These are phyloP conservation scores for Zophobas morio DNA, from an alignment of 1,140 invertebrate species.

Conservation along the genomic window DNA sequence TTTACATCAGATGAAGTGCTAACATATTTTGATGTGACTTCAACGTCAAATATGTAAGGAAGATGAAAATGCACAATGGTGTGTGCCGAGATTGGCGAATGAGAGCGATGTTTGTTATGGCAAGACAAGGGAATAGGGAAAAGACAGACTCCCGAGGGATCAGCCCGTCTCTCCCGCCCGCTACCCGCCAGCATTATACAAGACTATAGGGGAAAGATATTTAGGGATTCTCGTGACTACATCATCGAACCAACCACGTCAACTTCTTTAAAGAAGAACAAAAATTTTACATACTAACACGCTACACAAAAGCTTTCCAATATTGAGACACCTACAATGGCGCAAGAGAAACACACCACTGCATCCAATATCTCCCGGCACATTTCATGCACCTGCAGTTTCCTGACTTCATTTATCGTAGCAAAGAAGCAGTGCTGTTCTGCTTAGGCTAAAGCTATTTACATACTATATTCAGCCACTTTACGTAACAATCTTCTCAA, in stretches of 20 bases:
- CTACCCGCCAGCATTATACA: constrained; percentile 59
- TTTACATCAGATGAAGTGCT: constrained; percentile 57
- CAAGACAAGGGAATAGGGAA: constrained; percentile 61
- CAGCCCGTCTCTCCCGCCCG: constrained; percentile 64
- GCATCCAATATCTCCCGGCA: constrained; percentile 1
- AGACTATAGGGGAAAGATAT: constrained; percentile 60
- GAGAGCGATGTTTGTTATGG: constrained; percentile 61
- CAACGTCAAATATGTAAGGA: constrained; percentile 53
- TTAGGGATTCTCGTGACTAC: constrained; percentile 62
- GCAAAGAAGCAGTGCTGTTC: not conserved
- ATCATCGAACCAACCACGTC: constrained; percentile 59
- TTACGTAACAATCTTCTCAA: too few relatives aligned
- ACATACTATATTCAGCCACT: not conserved
- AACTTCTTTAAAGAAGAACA: constrained; percentile 47
- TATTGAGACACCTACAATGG: constrained; percentile 15
- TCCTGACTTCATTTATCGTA: not conserved
- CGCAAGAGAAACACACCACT: not conserved
- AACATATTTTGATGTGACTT: constrained; percentile 56
- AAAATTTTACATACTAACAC: constrained; percentile 45
- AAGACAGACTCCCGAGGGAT: constrained; percentile 73
- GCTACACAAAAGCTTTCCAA: constrained; percentile 27
- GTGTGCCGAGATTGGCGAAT: constrained; percentile 62
- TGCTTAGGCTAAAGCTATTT: too few relatives aligned
- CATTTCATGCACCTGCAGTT: constrained; percentile 12
- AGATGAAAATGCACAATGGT: constrained; percentile 59